phyloP scores from a whole-genome alignment of 1,140 invertebrate genomes.

The Tribolium castaneum region DNA sequence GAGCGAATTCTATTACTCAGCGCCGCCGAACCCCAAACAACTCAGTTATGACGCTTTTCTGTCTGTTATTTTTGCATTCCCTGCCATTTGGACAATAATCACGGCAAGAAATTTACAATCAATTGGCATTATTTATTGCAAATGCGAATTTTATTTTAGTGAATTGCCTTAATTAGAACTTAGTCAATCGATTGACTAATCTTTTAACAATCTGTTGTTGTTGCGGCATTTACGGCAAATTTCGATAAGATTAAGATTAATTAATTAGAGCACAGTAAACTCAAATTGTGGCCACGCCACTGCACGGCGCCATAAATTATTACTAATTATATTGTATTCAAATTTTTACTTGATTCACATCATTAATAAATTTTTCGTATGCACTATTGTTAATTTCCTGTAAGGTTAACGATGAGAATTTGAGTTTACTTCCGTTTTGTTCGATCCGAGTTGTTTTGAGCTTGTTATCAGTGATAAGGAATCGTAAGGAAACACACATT shows the following conservation, averaged over 20 bases:
- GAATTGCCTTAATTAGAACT: too few relatives aligned
- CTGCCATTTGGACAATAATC: too few relatives aligned
- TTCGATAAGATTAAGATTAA: neutral
- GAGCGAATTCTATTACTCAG: neutral
- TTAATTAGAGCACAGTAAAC: neutral
- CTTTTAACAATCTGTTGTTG: too few relatives aligned
- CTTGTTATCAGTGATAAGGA: neutral
- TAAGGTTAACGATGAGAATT: conserved; percentile 15
- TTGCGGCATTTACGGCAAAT: neutral
- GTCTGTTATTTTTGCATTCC: too few relatives aligned
- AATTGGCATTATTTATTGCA: too few relatives aligned
- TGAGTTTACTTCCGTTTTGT: neutral
- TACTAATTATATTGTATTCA: neutral
- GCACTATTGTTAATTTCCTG: conserved; percentile 4
- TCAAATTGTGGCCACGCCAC: neutral
- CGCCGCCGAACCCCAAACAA: neutral
- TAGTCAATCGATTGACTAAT: too few relatives aligned
- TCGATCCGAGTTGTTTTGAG: neutral
- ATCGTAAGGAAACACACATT: neutral
- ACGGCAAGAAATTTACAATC: too few relatives aligned
- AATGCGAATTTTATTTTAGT: too few relatives aligned
- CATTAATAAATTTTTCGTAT: neutral
- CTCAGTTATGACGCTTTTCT: too few relatives aligned
- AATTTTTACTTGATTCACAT: conserved; percentile 10
- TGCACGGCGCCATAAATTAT: neutral